phyloP scores from a whole-genome alignment of 2,113 vertebrate species.

The Leptodactylus fuscus region DNA sequence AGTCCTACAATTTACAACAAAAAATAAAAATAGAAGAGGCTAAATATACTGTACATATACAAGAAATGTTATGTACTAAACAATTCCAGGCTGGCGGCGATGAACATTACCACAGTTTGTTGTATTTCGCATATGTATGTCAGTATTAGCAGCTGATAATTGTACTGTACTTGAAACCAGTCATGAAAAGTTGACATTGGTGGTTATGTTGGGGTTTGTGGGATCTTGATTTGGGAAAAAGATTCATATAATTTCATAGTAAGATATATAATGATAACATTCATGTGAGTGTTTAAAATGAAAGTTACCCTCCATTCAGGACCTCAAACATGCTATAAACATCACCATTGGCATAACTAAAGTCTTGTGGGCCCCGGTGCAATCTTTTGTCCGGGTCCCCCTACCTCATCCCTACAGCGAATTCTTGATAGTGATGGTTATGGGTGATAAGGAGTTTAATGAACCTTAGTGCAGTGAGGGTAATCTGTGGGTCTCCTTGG shows the following conservation, averaged over 20 bases:
- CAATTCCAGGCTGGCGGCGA: neutral
- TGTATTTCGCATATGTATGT: no score
- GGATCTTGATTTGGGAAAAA: neutral
- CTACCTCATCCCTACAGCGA: no score
- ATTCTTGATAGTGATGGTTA: no score
- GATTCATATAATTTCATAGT: neutral
- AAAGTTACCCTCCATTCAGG: no score
- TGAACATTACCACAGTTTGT: neutral
- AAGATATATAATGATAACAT: neutral
- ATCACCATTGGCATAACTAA: no score
- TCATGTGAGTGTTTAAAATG: no score
- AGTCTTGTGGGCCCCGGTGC: no score
- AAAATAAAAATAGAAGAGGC: neutral
- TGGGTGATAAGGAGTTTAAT: no score
- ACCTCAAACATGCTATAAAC: no score
- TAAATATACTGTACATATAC: neutral
- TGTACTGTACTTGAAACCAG: neutral
- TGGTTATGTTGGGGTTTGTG: neutral
- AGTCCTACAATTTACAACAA: neutral
- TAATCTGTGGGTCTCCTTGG: no score
- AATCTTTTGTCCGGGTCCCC: no score
- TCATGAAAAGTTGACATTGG: neutral
- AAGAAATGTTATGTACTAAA: neutral
- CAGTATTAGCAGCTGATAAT: neutral
- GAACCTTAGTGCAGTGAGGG: no score